These are phyloP conservation scores for Cantharis rufa DNA, from an alignment of 2,888 invertebrate genomes.

Conservation along the genomic window DNA sequence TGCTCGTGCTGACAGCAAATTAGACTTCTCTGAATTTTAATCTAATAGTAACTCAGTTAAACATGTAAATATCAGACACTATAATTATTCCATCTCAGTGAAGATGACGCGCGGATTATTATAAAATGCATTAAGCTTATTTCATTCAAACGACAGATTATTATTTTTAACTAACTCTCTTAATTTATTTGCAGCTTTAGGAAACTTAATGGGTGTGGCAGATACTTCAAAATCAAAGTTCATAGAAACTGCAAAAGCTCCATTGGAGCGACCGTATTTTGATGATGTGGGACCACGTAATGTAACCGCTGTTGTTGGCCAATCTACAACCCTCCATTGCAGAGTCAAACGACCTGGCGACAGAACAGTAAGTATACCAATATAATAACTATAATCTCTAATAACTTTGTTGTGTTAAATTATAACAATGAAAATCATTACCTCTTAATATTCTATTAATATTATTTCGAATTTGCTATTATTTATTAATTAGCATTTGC, in stretches of 20 bases:
- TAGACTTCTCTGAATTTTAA: background rate
- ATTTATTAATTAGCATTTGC: background rate
- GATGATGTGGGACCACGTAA: slow-evolving; percentile 83
- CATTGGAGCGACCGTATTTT: slow-evolving; percentile 75
- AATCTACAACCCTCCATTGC: slow-evolving; percentile 78
- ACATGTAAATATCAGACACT: background rate
- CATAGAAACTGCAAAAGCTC: slow-evolving; percentile 39
- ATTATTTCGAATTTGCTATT: background rate
- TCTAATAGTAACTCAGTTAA: background rate
- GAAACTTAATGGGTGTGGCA: slow-evolving; percentile 33
- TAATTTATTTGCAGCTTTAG: slow-evolving; percentile 30
- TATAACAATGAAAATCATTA: background rate
- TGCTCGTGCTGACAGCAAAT: background rate
- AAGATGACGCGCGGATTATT: background rate
- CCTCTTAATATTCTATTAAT: background rate
- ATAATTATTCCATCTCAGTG: background rate
- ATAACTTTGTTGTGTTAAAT: slow-evolving; percentile 23
- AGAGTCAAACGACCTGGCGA: slow-evolving; percentile 86
- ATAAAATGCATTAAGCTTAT: background rate
- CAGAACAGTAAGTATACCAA: slow-evolving; percentile 76
- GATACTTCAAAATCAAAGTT: slow-evolving; percentile 34
- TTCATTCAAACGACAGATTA: background rate
- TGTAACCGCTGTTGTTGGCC: slow-evolving; percentile 82
- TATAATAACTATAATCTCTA: slow-evolving; percentile 15
- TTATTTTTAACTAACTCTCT: slow-evolving; percentile 1